phyloP scores from a whole-genome alignment of 2,888 invertebrate species.

The Pycnomerus fuliginosus region DNA sequence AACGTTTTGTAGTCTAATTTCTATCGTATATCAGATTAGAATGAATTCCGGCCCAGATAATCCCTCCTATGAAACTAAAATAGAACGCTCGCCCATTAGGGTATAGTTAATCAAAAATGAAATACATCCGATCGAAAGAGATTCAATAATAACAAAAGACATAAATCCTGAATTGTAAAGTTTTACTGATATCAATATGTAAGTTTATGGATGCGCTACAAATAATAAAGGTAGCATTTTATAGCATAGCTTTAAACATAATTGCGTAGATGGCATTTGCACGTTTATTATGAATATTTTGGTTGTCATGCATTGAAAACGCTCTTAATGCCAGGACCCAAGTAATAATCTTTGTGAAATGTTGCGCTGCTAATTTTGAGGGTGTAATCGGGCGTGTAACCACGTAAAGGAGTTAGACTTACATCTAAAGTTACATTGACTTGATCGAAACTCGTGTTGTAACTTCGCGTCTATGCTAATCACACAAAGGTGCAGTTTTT shows the following conservation, averaged over 20 bases:
- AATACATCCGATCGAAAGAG: no score
- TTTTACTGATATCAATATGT: no score
- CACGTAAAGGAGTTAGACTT: conserved; percentile 30
- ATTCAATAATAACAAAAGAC: no score
- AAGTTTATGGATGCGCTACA: no score
- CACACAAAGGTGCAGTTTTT: no score
- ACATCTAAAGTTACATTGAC: conserved; percentile 23
- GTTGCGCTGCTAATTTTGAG: conserved; percentile 31
- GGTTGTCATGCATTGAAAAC: background rate
- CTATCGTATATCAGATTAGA: conserved; percentile 23
- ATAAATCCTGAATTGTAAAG: no score
- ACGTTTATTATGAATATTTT: no score
- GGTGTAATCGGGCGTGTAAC: conserved; percentile 33
- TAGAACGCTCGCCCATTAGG: conserved; percentile 6
- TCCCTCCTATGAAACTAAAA: conserved; percentile 15
- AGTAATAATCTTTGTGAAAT: conserved; percentile 36
- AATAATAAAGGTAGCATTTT: no score
- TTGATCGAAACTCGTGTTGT: conserved; percentile 23
- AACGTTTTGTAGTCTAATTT: conserved; percentile 24
- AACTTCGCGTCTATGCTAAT: no score
- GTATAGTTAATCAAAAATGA: no score
- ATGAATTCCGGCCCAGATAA: no score
- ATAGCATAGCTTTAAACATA: background rate
- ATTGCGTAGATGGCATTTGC: background rate
- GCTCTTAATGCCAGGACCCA: conserved; percentile 14